phyloP scores from a whole-genome alignment of 2,113 vertebrate species.

The Nothocercus julius region DNA sequence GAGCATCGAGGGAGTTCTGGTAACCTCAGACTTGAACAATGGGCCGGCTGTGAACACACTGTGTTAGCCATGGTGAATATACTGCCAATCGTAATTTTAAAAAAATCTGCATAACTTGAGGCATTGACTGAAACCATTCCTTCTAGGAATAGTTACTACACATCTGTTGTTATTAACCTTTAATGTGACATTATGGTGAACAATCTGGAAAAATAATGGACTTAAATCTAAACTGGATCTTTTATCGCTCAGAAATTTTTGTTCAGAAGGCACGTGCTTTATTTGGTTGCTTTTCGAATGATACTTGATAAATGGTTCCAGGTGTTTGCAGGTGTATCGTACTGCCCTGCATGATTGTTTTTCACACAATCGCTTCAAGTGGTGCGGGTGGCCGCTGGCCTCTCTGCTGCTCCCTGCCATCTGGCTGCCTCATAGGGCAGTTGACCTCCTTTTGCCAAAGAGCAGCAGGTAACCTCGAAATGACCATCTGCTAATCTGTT shows the following conservation, averaged over 20 bases:
- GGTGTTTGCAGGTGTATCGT: slow-evolving; percentile 73
- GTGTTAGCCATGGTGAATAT: neutral
- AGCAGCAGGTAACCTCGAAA: slow-evolving; percentile 65
- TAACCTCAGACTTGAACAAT: fast-evolving
- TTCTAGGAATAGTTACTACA: neutral
- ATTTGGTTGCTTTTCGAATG: neutral
- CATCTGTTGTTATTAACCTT: neutral
- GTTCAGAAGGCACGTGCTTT: neutral
- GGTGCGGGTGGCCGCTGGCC: neutral
- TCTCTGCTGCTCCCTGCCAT: slow-evolving; percentile 51
- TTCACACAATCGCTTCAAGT: neutral
- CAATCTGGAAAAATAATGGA: neutral
- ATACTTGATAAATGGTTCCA: slow-evolving; percentile 41
- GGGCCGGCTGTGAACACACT: fast-evolving
- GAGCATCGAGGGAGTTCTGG: fast-evolving
- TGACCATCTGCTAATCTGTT: slow-evolving; percentile 68
- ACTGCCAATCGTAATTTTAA: neutral
- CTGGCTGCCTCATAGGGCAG: slow-evolving; percentile 36
- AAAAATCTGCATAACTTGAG: fast-evolving
- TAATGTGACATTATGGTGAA: fast-evolving
- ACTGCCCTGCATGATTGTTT: neutral
- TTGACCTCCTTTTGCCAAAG: slow-evolving; percentile 17
- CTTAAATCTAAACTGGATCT: neutral
- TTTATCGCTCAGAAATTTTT: neutral
- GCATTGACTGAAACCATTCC: neutral